A percentile compares a stretch with the other conserved stretches of the same genome.
Evolutionary conservation across 2,113 vertebrate species (phyloP).

Genomic region (Gopherus evgoodei): DNA sequence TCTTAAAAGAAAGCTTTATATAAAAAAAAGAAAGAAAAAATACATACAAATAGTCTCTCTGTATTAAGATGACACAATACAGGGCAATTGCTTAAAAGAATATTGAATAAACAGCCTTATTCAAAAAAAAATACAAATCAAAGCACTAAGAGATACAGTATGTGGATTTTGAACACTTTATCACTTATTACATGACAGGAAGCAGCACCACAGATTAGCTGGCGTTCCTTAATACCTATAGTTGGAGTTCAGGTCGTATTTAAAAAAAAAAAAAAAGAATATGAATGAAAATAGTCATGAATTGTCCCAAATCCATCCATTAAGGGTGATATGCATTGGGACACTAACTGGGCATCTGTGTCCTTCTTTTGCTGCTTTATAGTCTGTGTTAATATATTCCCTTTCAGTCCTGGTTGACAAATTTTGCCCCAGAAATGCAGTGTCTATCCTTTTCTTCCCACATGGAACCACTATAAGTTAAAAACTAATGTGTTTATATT

Average conservation of each 20-base stretch:
- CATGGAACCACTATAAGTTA: rapidly evolving
- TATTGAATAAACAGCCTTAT: too few relatives aligned
- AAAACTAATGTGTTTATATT: neutral
- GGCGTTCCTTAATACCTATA: neutral
- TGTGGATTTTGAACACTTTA: neutral
- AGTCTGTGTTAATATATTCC: neutral
- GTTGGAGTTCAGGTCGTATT: neutral
- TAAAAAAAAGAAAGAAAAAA: too few relatives aligned
- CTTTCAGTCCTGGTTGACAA: neutral
- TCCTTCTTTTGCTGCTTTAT: neutral
- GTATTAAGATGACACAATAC: too few relatives aligned
- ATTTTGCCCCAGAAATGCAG: rapidly evolving
- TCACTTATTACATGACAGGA: neutral
- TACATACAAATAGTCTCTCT: too few relatives aligned
- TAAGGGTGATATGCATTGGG: neutral
- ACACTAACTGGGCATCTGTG: neutral
- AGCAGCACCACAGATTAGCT: neutral
- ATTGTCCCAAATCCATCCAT: neutral
- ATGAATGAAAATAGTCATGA: neutral
- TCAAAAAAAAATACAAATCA: too few relatives aligned
- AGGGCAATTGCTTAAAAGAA: too few relatives aligned
- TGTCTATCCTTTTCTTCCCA: neutral
- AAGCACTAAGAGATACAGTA: neutral
- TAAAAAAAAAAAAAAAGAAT: neutral
- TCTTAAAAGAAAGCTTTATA: too few relatives aligned